These are phyloP conservation scores for Mylabris sibirica DNA, from an alignment of 2,888 invertebrate species.

Conservation along the genomic window DNA sequence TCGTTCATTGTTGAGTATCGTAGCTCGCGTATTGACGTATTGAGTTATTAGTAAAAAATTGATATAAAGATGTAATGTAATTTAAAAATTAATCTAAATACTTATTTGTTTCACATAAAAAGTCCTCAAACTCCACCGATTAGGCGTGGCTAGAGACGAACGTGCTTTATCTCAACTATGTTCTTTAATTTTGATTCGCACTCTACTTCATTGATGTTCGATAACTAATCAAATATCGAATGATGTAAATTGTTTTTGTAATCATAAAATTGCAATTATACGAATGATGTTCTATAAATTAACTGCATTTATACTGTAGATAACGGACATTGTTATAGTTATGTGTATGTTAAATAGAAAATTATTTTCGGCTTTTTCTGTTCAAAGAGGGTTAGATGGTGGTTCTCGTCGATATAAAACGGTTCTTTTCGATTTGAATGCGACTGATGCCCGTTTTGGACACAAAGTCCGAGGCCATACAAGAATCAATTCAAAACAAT, in stretches of 20 bases:
- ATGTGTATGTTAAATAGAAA: background rate
- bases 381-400: background rate
- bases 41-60: no score
- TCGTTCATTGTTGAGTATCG: no score
- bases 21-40: no score
- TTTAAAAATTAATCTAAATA: no score
- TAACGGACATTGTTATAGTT: background rate
- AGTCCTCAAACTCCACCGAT: no score
- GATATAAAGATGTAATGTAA: no score
- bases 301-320: background rate
- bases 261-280: background rate
- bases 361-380: background rate
- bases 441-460: background rate
- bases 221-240: no score
- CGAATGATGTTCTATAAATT: background rate
- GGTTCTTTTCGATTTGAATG: background rate
- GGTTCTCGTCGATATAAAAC: background rate
- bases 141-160: no score
- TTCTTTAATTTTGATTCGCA: no score
- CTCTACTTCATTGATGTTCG: no score
- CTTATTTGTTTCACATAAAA: no score
- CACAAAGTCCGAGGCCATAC: slow-evolving; percentile 8
- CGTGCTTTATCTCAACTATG: no score
- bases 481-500: background rate
- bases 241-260: background rate